Evolutionary conservation across 2,888 invertebrate genomes (phyloP).

Genomic region (Macrophya annulata): DNA sequence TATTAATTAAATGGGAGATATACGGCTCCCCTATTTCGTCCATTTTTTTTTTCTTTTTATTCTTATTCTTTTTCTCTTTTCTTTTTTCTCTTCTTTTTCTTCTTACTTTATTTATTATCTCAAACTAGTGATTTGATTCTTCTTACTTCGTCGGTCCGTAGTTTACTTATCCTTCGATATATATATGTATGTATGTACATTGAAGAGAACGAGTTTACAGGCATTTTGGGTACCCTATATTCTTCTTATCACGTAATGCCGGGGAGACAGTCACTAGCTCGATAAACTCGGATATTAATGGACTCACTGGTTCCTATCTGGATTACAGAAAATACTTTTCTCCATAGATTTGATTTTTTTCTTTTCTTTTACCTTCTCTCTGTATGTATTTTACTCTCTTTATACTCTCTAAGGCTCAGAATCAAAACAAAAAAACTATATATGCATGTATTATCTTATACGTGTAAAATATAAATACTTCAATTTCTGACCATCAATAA

Average conservation of each 20-base stretch:
- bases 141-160: not conserved
- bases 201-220: conserved; percentile 22
- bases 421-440: not conserved
- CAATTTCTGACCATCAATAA: not conserved
- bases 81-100: not conserved
- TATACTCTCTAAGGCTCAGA: not conserved
- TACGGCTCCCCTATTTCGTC: not conserved
- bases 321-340: conserved; percentile 47
- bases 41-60: not conserved
- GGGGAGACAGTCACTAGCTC: conserved; percentile 31
- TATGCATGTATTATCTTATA: not conserved
- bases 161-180: not conserved
- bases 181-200: not conserved
- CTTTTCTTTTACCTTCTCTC: not conserved
- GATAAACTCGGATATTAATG: conserved; percentile 54
- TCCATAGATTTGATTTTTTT: not conserved
- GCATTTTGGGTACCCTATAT: conserved; percentile 14
- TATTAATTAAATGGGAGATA: conserved; percentile 23
- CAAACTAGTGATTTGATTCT: conserved; percentile 15
- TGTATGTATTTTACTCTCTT: not conserved
- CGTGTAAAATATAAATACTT: not conserved
- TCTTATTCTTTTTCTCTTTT: not conserved
- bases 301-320: conserved; percentile 48
- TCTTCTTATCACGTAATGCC: conserved; percentile 34
- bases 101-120: conserved; percentile 3